Conservation (phyloP, 2,888 invertebrate genomes). For the Eilema griseolum region DNA sequence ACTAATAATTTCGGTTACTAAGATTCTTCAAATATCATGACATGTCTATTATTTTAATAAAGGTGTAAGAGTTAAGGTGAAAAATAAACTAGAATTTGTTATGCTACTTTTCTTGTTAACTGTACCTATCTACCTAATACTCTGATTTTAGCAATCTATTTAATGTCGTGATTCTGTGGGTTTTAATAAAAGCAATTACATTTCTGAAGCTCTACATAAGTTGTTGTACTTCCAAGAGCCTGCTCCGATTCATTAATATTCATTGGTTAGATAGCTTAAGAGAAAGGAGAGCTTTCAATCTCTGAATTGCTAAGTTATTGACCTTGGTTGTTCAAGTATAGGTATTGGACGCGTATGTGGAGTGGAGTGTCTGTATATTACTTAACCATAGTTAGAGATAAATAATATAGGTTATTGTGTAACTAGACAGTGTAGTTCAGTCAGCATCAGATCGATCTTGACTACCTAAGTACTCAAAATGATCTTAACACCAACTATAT, state of each 20-base stretch:
- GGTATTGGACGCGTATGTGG: too few species aligned
- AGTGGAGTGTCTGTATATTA: too few species aligned
- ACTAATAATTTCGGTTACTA: too few species aligned
- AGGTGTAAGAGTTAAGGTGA: too few species aligned
- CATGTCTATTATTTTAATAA: too few species aligned
- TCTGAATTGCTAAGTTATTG: slow-evolving; percentile 5
- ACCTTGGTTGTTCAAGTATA: not conserved
- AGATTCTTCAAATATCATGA: too few species aligned
- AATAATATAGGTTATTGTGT: not conserved
- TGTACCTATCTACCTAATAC: slow-evolving; percentile 36
- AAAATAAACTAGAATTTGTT: too few species aligned
- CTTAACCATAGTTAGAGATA: not conserved
- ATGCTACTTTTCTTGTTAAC: slow-evolving; percentile 25
- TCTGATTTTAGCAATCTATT: slow-evolving; percentile 47
- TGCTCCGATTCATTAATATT: slow-evolving; percentile 21
- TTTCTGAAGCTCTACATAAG: slow-evolving; percentile 21
- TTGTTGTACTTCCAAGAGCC: slow-evolving; percentile 7
- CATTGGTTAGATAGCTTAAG: slow-evolving; percentile 14
- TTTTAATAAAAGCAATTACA: slow-evolving; percentile 37
- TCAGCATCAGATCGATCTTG: too few species aligned
- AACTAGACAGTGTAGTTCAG: too few species aligned
- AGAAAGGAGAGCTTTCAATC: slow-evolving; percentile 12
- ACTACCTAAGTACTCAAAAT: too few species aligned
- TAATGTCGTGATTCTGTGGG: slow-evolving; percentile 38
- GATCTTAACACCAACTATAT: too few species aligned